Conservation (phyloP, 2,113 vertebrate species). For the Mustelus asterias region DNA sequence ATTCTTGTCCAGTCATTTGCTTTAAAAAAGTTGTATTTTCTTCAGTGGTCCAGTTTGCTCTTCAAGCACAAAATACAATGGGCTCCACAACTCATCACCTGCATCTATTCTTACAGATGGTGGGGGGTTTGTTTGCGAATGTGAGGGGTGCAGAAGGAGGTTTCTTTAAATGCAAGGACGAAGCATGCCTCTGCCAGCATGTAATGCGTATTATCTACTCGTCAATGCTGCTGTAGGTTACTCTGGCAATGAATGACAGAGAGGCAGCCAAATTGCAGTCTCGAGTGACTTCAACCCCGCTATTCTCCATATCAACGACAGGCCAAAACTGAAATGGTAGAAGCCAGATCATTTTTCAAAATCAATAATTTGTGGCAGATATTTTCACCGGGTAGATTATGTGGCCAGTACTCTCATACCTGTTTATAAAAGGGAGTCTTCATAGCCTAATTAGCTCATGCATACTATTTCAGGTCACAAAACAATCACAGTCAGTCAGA, state of each 20-base stretch:
- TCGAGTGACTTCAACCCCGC: background rate
- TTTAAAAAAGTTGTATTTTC: background rate
- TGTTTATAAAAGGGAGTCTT: slow-evolving; percentile 15
- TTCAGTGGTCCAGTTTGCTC: background rate
- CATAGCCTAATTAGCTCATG: background rate
- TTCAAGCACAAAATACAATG: too few species aligned
- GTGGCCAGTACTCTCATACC: background rate
- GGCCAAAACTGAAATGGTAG: background rate
- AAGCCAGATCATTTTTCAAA: background rate
- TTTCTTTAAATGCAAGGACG: background rate
- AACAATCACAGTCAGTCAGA: background rate
- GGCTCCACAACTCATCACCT: background rate
- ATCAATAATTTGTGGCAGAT: slow-evolving; percentile 11
- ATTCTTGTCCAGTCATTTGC: background rate
- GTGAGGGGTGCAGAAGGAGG: background rate
- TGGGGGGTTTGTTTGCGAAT: background rate
- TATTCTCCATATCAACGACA: background rate
- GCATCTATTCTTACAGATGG: background rate
- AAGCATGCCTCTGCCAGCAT: background rate
- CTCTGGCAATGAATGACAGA: background rate
- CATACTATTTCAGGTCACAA: background rate
- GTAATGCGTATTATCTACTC: background rate
- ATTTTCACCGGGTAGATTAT: background rate
- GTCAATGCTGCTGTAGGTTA: background rate
- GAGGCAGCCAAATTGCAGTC: background rate